Percentiles rank a stretch among this genome's conserved stretches.
Evolutionary conservation across 2,113 vertebrate genomes (phyloP).

Genomic region (Corythornis madagascariensis): DNA sequence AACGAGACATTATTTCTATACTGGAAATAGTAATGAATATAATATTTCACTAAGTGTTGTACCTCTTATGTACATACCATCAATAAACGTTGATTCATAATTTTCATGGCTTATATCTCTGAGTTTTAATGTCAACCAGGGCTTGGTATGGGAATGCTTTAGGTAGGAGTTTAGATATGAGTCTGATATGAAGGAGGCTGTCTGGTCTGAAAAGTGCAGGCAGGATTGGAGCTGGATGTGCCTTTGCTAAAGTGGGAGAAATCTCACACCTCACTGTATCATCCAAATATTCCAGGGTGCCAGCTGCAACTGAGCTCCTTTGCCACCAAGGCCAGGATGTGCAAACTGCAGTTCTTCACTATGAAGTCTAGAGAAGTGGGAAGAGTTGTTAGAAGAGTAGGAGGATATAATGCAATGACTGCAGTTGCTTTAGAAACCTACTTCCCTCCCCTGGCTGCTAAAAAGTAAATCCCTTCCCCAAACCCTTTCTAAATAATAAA

Average conservation of each 20-base stretch:
- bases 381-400: not conserved
- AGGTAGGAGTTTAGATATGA: not conserved
- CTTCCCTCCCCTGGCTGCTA: not conserved
- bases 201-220: not conserved
- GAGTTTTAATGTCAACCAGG: not conserved
- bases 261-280: not conserved
- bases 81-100: slow-evolving; percentile 98
- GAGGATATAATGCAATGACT: not conserved
- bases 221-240: not conserved
- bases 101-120: slow-evolving; percentile 65
- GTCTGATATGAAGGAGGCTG: not conserved
- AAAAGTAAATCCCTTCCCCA: not conserved
- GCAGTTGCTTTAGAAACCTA: slow-evolving; percentile 16
- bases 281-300: not conserved
- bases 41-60: slow-evolving; percentile 93
- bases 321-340: not conserved
- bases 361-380: not conserved
- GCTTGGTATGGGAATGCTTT: not conserved
- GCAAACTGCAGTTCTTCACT: not conserved
- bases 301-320: not conserved
- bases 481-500: not conserved
- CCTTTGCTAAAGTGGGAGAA: not conserved
- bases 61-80: slow-evolving; percentile 93
- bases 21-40: slow-evolving; percentile 74
- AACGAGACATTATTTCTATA: slow-evolving; percentile 81